Percentiles rank a stretch among this genome's conserved stretches.
phyloP scores from a whole-genome alignment of 2,888 invertebrate genomes.

The Drosophila kambysellisi region DNA sequence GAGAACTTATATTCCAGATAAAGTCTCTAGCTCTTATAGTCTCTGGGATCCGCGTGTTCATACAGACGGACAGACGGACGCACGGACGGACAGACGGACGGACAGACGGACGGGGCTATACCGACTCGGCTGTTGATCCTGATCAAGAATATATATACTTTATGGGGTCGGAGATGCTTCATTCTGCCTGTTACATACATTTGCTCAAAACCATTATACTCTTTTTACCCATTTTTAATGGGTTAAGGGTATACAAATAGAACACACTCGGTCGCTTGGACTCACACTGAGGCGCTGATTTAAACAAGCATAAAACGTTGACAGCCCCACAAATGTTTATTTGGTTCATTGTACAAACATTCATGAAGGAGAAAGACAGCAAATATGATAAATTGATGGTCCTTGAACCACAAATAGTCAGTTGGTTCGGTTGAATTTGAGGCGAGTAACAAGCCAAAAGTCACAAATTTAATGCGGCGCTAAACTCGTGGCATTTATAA shows the following conservation, averaged over 20 bases:
- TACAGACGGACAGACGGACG: too few species aligned
- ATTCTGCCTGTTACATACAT: too few species aligned
- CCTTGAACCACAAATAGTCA: constrained; percentile 58
- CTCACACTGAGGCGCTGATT: not conserved
- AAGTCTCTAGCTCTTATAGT: too few species aligned
- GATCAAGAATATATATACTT: too few species aligned
- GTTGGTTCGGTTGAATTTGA: constrained; percentile 20
- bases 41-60: too few species aligned
- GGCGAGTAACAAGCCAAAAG: constrained; percentile 31
- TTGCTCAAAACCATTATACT: too few species aligned
- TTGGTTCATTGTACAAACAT: constrained; percentile 64
- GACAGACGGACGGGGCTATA: too few species aligned
- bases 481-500: constrained; percentile 44
- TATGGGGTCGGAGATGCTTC: too few species aligned
- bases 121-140: too few species aligned
- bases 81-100: too few species aligned
- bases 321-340: constrained; percentile 53
- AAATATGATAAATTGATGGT: constrained; percentile 66
- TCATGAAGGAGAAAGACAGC: constrained; percentile 6
- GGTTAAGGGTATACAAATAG: not conserved
- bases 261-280: constrained; percentile 21
- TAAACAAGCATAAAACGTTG: constrained; percentile 16
- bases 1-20: too few species aligned
- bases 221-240: too few species aligned
- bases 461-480: constrained; percentile 45